Evolutionary conservation across 2,888 invertebrate species (phyloP), one percentile per base, ranked within the genome.

Genomic region (Apodemia zela): DNA sequence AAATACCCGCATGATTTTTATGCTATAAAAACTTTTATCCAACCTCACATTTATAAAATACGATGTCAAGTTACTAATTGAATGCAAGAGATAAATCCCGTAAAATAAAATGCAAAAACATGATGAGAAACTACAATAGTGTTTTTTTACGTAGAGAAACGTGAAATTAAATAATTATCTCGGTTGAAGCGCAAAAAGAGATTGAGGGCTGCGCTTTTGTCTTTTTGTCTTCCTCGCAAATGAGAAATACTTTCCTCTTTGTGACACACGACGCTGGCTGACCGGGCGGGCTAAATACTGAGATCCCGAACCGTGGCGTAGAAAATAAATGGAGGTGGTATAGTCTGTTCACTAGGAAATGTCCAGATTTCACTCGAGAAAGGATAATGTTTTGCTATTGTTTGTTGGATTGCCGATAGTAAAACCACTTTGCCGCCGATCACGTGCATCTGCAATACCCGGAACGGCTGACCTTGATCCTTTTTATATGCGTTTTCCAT

Each of bases 211-310:
- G 18, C 33, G 59, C 64, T 61, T 60, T 65, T 67, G 62, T 66
- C 82, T 85, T 85, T 84, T 78, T 78, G 77, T 73, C 76, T 79
- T 76, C 73, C 71, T 73, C 76, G 73, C 78, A 83, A 85, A 87
- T 85, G 87, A 85, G 82, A 87, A 87, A 85, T 86, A 85, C 82
- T 86, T 87, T 82, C 79, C 82, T 80, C 82, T 85, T 80, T 86
- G 83, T 82, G 85, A 85, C 84, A 85, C 75, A 82, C 82, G 81
- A 83, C 79, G 79, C 78, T 75, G 76, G 76, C 77, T 74, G 81
- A 70, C 80, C 81, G 74, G 70, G 72, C 42, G 72, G 70, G 15
- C 75, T 81, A 77, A 82, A 77, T 79, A 21, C 54, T 25, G 54
- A 51, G 51, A 21, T 18, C 18, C 5, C 11, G 0, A 21, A 17